Evolutionary conservation across 2,797 vertebrate species (phyloP), one percentile per base, ranked within the genome.

Genomic region (Strix occidentalis): DNA sequence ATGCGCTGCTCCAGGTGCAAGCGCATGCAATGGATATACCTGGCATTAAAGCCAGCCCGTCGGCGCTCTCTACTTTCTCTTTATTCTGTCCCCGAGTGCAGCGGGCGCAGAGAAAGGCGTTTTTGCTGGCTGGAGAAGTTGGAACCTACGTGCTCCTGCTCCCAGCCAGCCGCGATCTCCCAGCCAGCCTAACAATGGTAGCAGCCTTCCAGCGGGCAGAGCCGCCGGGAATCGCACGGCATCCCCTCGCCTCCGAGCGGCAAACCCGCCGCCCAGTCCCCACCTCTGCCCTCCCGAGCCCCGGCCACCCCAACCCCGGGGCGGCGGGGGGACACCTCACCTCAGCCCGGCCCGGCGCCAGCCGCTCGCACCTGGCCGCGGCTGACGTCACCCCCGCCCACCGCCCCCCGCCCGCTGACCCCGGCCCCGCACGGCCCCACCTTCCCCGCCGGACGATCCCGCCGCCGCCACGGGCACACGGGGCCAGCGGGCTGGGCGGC

Each of bases 151-250:
- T 3, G 81, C 69, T 89, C 79, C 66, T 2, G 89, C 89, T 57
- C 45, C 35, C 79, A 43, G 86, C 66, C 81, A 65, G 58, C 90
- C 81, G 61, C 82, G 86, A 41, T 85, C 84, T 33, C 71, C 60
- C 0, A n/a, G 75, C 58, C 84, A 37, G 60, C 74, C 60, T 45
- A 96, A 97, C 86, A 96, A 95, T 90, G 90, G 94, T 77, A 80
- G 88, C 90, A 86, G 70, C 60, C 76, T 92, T 90, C 71, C 71
- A 19, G 69, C n/a, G 35, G 90, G 69, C 86, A 84, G 65, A 84
- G 11, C 51, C 58, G 70, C 87, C 76, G 65, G 2, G 23, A 1
- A 29, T 1, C 4, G n/a, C 8, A 60, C 12, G 45, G 68, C 19
- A 84, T 33, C 65, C 28, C 71, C 64, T 3, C 87, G 39, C 48